phyloP scores from a whole-genome alignment of 2,888 invertebrate species.

The Osmoderma eremita region DNA sequence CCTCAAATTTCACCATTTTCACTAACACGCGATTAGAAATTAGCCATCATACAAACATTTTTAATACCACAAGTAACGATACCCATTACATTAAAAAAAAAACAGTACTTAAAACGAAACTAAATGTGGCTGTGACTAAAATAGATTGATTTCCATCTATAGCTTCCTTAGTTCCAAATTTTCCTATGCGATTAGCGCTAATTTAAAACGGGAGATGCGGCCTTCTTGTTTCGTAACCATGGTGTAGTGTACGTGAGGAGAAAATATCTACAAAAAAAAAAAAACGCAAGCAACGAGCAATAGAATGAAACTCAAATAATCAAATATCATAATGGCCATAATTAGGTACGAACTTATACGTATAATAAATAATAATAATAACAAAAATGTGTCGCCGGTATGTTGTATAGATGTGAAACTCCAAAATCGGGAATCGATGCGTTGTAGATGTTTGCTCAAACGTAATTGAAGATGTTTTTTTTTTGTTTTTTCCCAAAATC shows the following conservation, averaged over 20 bases:
- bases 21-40: neutral
- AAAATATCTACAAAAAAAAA: conserved; percentile 37
- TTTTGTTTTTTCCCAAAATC: too few relatives aligned
- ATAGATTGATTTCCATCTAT: conserved; percentile 16
- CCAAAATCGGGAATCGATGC: conserved; percentile 17
- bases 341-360: conserved; percentile 54
- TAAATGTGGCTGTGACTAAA: conserved; percentile 31
- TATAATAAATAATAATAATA: conserved; percentile 47
- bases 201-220: neutral
- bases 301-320: conserved; percentile 63
- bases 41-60: neutral
- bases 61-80: neutral
- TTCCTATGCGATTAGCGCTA: neutral
- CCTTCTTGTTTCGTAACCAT: conserved; percentile 24
- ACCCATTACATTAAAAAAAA: conserved; percentile 18
- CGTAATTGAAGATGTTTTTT: too few relatives aligned
- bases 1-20: too few relatives aligned
- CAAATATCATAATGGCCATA: conserved; percentile 63
- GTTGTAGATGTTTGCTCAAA: conserved; percentile 37
- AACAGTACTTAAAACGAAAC: conserved; percentile 11
- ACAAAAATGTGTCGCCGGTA: conserved; percentile 27
- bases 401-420: conserved; percentile 24
- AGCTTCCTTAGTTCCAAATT: conserved; percentile 1
- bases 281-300: conserved; percentile 57
- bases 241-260: conserved; percentile 29